These are phyloP conservation scores for Phalanger gymnotis DNA, from an alignment of 2,797 vertebrate genomes.

Conservation along the genomic window DNA sequence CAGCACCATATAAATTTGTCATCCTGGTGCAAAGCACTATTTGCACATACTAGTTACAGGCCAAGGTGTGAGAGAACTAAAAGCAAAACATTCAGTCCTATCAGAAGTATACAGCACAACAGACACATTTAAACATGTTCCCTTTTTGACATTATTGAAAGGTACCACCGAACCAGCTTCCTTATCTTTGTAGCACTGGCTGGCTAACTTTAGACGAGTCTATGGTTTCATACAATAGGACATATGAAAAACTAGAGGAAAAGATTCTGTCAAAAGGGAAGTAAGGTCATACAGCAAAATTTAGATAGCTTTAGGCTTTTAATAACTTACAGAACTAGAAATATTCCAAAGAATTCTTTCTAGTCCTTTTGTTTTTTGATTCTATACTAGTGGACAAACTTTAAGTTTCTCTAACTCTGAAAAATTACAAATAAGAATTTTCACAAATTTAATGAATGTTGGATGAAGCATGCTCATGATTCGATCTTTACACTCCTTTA, in stretches of 20 bases:
- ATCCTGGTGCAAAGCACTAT: neutral
- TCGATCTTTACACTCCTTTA: constrained; percentile 26
- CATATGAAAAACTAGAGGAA: constrained; percentile 31
- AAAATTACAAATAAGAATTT: constrained; percentile 43
- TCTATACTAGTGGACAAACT: constrained; percentile 31
- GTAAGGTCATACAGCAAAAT: constrained; percentile 27
- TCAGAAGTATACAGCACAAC: constrained; percentile 60
- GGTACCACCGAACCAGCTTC: constrained; percentile 2
- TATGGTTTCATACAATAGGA: constrained; percentile 63
- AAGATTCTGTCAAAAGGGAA: constrained; percentile 52
- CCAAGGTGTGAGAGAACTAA: constrained; percentile 30
- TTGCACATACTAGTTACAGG: neutral
- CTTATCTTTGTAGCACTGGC: neutral
- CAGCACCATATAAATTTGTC: neutral
- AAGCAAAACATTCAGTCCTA: constrained; percentile 19
- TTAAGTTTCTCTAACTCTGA: constrained; percentile 2
- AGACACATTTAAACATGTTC: constrained; percentile 32
- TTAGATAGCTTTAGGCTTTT: constrained; percentile 35
- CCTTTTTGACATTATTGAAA: constrained; percentile 58
- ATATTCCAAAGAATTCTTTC: constrained; percentile 15
- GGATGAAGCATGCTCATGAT: constrained; percentile 35
- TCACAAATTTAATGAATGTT: constrained; percentile 46
- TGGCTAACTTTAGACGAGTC: constrained; percentile 19
- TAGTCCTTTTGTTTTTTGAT: constrained; percentile 42
- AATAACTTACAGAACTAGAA: constrained; percentile 54